Percentiles rank a stretch among this genome's conserved stretches.
Evolutionary conservation across 2,113 vertebrate genomes (phyloP).

Genomic region (Phylloscopus whistleri): DNA sequence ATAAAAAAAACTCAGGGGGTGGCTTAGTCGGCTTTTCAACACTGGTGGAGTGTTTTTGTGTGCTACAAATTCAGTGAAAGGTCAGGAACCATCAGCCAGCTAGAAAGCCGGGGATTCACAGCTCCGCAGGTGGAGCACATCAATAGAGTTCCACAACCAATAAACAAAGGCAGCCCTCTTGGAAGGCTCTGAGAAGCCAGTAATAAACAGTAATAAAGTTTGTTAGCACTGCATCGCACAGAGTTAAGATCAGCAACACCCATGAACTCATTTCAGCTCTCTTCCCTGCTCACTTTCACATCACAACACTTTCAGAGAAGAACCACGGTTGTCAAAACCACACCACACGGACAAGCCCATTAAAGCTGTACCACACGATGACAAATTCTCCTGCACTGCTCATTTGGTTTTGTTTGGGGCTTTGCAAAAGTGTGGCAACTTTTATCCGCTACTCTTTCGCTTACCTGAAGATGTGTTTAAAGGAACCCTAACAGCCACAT

Average conservation of each 20-base stretch:
- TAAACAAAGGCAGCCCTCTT: neutral
- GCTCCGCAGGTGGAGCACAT: neutral
- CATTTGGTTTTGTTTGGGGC: neutral
- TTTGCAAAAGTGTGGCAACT: neutral
- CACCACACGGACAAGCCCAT: neutral
- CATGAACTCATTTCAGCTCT: neutral
- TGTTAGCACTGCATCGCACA: neutral
- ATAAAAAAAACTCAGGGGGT: neutral
- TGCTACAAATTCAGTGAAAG: neutral
- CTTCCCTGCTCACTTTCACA: neutral
- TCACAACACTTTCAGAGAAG: neutral
- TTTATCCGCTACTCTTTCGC: neutral
- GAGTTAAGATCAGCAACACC: neutral
- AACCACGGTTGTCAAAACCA: neutral
- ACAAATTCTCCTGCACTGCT: neutral
- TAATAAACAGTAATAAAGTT: neutral
- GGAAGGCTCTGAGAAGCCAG: neutral
- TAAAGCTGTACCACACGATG: neutral
- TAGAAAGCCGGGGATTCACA: neutral
- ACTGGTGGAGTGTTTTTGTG: neutral
- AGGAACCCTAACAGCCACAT: neutral
- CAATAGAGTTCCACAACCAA: fast-evolving
- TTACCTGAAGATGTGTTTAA: neutral
- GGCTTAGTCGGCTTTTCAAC: neutral
- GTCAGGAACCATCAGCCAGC: neutral